Conservation (phyloP, 2,888 invertebrate genomes). For the Eupelmus urozonus region DNA sequence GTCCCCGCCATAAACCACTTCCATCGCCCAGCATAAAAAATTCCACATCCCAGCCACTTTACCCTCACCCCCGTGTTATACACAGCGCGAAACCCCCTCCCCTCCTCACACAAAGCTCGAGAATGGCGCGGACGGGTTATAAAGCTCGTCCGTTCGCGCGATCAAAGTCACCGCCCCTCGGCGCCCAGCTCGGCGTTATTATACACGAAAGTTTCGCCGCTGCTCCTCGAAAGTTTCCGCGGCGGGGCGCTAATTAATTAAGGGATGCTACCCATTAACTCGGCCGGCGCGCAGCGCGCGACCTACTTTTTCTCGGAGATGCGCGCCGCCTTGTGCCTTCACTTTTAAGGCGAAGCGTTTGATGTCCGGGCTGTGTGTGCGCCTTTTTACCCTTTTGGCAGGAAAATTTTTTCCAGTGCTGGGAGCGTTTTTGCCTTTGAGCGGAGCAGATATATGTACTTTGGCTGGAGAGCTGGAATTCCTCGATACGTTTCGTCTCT, state of each 20-base stretch:
- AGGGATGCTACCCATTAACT: conserved; percentile 54
- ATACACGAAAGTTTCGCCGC: conserved; percentile 48
- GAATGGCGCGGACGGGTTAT: conserved; percentile 12
- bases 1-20: no score
- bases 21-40: no score
- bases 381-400: not conserved
- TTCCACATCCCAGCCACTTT: no score
- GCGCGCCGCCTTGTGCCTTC: not conserved
- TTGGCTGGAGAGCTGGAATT: not conserved
- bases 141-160: conserved; percentile 46
- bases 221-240: conserved; percentile 40
- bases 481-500: not conserved
- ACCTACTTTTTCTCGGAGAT: conserved; percentile 41
- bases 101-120: not conserved
- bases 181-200: conserved; percentile 20
- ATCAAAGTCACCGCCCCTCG: conserved; percentile 36
- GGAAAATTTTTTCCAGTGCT: no score
- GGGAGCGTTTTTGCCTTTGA: not conserved
- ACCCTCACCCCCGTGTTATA: no score
- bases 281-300: conserved; percentile 29
- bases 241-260: conserved; percentile 54
- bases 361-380: not conserved
- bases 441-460: no score
- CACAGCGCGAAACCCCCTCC: no score
- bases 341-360: not conserved